phyloP scores from a whole-genome alignment of 2,797 vertebrate genomes.

The Luscinia luscinia region DNA sequence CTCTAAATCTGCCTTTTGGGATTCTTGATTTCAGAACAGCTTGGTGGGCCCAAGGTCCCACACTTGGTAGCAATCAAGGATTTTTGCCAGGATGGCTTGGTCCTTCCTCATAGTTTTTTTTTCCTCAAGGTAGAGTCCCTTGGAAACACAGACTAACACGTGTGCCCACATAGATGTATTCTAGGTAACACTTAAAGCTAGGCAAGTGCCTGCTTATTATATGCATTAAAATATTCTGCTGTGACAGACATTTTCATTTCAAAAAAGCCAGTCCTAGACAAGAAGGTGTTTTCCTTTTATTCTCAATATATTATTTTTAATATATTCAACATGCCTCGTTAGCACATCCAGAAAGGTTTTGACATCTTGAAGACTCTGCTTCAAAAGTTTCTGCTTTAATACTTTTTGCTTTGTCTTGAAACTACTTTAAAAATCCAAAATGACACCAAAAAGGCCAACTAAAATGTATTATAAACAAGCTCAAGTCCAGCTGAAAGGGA shows the following conservation, averaged over 20 bases:
- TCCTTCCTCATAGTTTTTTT: not conserved
- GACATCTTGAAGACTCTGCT: not conserved
- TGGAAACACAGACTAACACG: not conserved
- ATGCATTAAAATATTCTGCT: not conserved
- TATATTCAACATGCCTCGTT: not conserved
- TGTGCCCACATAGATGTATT: not conserved
- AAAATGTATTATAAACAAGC: slow-evolving; percentile 25
- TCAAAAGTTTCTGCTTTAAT: slow-evolving; percentile 3
- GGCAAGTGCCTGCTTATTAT: not conserved
- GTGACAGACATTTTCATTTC: not conserved
- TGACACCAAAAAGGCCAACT: not conserved
- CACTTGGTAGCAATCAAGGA: not conserved
- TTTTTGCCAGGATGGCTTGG: not conserved
- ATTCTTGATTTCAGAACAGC: not conserved
- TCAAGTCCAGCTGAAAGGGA: slow-evolving; percentile 32
- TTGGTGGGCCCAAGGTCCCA: accelerated
- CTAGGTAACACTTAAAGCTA: not conserved
- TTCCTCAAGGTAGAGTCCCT: not conserved
- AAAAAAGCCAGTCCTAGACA: not conserved
- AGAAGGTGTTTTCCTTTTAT: not conserved
- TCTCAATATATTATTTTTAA: not conserved
- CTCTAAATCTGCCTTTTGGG: not conserved
- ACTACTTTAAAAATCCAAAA: not conserved
- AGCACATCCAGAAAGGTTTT: not conserved
- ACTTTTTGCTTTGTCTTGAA: not conserved